Base-by-base conservation (phyloP, 2,113 vertebrate species). In the Lasiurus borealis region DNA sequence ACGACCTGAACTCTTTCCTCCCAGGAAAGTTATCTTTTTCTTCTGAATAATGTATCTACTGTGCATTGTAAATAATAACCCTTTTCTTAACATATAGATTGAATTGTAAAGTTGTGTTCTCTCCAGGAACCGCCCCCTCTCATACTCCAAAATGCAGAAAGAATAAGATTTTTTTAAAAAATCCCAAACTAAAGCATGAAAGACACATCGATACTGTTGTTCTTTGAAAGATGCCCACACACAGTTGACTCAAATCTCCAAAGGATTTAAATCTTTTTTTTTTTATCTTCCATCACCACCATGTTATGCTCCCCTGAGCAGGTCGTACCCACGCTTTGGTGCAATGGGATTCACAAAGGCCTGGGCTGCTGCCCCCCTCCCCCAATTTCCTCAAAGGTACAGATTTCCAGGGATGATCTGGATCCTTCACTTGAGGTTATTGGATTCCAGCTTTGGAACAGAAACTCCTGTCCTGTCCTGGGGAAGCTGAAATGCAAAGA, bases 221-320 rank as follows among this genome's bases (percentile, higher is more conserved):
- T 19, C 59, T 94, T 81, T 72, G 3, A 3, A 34, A 69, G 69
- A 71, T 14, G 19, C 52, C 36, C 31, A 36, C 57, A 5, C n/a
- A 52, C n/a, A 90, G 54, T 62, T 91, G 40, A 6, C 34, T 95
- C 57, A 89, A 77, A 46, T 86, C 82, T 85, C 73, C 50, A 40
- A 83, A 68, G 76, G 80, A 99, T 99, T 99, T 99, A 98, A 99
- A 99, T 99, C 99, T 99, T 99, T 46, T 66, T 92, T 89, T 91
- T 87, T 31, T 44, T n/a, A n/a, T 4, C 94, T 54, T 69, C 69
- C 29, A 16, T 92, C 15, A 0, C 92, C 13, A 21, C 36, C 71
- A 95, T 34, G 59, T 69, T 14, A 1, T 72, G 84, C 88, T 97
- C 93, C 91, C 19, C 0, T 9, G 93, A 95, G 90, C 92, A 76